Conservation (phyloP, 2,888 invertebrate genomes). For the Malthinus flaveolus region DNA sequence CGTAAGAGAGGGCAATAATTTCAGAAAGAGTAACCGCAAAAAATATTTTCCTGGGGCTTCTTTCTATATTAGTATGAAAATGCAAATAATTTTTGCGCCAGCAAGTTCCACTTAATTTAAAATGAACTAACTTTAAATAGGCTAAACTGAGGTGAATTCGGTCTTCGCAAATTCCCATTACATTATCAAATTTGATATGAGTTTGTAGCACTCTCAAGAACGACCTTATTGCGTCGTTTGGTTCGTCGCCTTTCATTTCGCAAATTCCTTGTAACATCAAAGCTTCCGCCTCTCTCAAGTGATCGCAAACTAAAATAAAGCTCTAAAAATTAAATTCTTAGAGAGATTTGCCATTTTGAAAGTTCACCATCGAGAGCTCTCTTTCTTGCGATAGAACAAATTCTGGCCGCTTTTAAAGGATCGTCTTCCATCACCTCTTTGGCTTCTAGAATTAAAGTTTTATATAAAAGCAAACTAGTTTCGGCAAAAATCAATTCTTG, state of each 20-base stretch:
- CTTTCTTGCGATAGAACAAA: slow-evolving; percentile 58
- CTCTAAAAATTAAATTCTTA: not conserved
- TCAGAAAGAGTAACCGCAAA: too few relatives aligned
- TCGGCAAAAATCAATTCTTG: slow-evolving; percentile 54
- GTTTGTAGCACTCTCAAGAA: slow-evolving; percentile 58
- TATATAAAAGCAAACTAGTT: slow-evolving; percentile 55
- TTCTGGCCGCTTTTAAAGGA: slow-evolving; percentile 54
- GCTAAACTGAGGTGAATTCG: slow-evolving; percentile 61
- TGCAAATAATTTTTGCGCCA: not conserved
- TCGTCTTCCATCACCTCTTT: slow-evolving; percentile 50
- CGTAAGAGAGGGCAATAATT: too few relatives aligned
- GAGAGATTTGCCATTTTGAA: not conserved
- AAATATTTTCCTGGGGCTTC: too few relatives aligned
- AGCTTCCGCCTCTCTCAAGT: slow-evolving; percentile 57
- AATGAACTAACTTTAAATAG: slow-evolving; percentile 54
- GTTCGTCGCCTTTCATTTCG: slow-evolving; percentile 56
- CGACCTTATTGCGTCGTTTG: slow-evolving; percentile 57
- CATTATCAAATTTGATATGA: slow-evolving; percentile 49
- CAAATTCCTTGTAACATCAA: slow-evolving; percentile 60
- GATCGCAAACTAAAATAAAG: slow-evolving; percentile 51
- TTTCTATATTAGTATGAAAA: too few relatives aligned
- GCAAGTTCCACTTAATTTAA: not conserved
- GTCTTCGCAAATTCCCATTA: slow-evolving; percentile 58
- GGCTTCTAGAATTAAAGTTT: slow-evolving; percentile 54
- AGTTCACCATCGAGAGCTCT: slow-evolving; percentile 58